Evolutionary conservation across 2,113 vertebrate genomes (phyloP).

Genomic region (Bufo gargarizans): DNA sequence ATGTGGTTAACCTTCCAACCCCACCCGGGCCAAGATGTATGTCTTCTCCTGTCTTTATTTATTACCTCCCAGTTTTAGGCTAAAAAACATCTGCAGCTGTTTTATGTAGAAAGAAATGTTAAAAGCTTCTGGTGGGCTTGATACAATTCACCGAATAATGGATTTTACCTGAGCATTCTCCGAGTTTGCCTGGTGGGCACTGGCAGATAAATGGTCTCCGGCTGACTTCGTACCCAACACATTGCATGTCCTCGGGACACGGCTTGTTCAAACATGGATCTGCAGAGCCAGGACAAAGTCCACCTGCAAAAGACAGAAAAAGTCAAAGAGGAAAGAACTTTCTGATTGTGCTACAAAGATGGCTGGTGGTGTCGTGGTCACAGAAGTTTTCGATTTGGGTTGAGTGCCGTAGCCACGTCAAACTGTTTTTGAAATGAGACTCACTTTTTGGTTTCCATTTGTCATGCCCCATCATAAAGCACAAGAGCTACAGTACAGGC

Average conservation of each 20-base stretch:
- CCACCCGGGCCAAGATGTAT: neutral
- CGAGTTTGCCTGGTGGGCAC: constrained; percentile 93
- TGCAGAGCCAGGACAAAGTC: constrained; percentile 80
- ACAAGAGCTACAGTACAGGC: too few species aligned
- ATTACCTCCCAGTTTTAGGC: constrained; percentile 9
- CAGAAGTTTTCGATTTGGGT: neutral
- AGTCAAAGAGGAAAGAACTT: neutral
- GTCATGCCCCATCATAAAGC: too few species aligned
- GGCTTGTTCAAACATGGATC: constrained; percentile 89
- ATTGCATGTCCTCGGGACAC: constrained; percentile 95
- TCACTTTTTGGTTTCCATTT: too few species aligned
- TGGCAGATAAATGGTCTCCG: constrained; percentile 89
- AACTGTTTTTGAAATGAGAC: too few species aligned
- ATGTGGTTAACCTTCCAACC: neutral
- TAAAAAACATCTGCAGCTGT: constrained; percentile 1
- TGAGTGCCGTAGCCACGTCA: too few species aligned
- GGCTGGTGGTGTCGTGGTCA: neutral
- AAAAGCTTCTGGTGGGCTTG: neutral
- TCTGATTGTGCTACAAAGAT: neutral
- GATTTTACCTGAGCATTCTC: constrained; percentile 89
- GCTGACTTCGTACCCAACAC: constrained; percentile 82
- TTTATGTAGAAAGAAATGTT: neutral
- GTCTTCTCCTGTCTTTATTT: neutral
- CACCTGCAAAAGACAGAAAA: constrained; percentile 73
- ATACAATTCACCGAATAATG: neutral